Evolutionary conservation across 2,113 vertebrate genomes (phyloP).

Genomic region (Brienomyrus brachyistius): DNA sequence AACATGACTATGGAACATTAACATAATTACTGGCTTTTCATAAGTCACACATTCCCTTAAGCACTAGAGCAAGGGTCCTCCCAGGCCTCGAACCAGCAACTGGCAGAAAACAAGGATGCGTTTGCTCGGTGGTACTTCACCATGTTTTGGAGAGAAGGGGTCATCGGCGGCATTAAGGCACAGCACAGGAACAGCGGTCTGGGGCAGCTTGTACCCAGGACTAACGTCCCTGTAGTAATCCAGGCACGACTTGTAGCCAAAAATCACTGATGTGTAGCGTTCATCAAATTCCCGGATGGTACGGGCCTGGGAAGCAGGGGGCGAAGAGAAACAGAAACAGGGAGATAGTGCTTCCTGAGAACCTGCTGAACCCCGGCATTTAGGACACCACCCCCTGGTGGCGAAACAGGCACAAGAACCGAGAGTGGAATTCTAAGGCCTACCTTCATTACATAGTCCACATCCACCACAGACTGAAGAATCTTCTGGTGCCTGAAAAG

Average conservation of each 20-base stretch:
- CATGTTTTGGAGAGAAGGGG: slow-evolving; percentile 64
- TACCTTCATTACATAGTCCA: slow-evolving; percentile 70
- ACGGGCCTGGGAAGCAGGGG: slow-evolving; percentile 50
- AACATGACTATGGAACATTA: neutral
- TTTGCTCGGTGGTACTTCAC: slow-evolving; percentile 42
- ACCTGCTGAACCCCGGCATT: neutral
- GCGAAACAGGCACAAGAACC: neutral
- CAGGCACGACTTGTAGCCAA: slow-evolving; percentile 63
- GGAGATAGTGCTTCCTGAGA: neutral
- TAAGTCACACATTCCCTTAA: neutral
- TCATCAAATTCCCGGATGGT: slow-evolving; percentile 72
- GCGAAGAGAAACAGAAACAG: neutral
- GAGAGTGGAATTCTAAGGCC: neutral
- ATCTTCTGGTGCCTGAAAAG: slow-evolving; percentile 57
- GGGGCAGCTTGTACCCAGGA: slow-evolving; percentile 57
- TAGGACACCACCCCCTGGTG: neutral
- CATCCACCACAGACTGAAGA: slow-evolving; percentile 62
- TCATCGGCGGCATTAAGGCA: slow-evolving; percentile 75
- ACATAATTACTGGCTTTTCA: neutral
- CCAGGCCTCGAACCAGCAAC: neutral
- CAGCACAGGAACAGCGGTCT: slow-evolving; percentile 60
- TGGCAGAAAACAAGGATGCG: neutral
- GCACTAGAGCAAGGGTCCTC: neutral
- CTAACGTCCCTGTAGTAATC: slow-evolving; percentile 69
- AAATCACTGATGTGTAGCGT: slow-evolving; percentile 61